Conservation (phyloP, 2,113 vertebrate species). For the Micronisus gabar region DNA sequence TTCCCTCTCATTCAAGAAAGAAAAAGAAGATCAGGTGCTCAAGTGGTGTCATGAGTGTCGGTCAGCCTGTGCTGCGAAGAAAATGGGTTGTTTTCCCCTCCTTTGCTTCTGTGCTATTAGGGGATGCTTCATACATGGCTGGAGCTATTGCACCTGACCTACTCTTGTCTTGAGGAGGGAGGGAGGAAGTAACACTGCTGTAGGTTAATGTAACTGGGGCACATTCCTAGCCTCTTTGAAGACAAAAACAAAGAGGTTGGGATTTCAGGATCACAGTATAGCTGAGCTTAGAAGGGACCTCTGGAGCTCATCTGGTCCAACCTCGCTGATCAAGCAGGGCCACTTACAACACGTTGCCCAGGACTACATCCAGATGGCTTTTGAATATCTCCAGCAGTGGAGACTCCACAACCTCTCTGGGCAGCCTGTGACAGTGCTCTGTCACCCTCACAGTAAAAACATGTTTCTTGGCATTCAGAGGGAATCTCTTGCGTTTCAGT, state of each 20-base stretch:
- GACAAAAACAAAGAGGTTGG: background rate
- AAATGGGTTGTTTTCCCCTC: background rate
- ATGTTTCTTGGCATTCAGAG: background rate
- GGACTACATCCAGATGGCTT: background rate
- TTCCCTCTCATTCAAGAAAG: background rate
- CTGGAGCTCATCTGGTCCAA: background rate
- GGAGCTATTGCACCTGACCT: background rate
- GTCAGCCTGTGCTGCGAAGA: background rate
- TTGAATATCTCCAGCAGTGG: background rate
- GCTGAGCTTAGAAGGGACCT: background rate
- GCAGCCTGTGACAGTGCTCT: background rate
- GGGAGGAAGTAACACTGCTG: background rate
- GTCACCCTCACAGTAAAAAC: background rate
- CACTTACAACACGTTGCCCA: fast-evolving
- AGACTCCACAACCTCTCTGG: background rate
- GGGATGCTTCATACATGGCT: background rate
- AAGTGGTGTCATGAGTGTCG: background rate
- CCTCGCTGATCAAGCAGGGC: background rate
- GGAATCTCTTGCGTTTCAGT: background rate
- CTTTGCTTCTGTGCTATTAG: background rate
- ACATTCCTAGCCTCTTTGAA: background rate
- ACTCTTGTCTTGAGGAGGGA: background rate
- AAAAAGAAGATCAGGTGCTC: background rate
- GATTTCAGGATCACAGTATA: background rate
- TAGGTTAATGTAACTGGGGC: background rate